Evolutionary conservation across 2,797 vertebrate species (phyloP), one percentile per base, ranked within the genome.

Genomic region (Microhierax caerulescens): DNA sequence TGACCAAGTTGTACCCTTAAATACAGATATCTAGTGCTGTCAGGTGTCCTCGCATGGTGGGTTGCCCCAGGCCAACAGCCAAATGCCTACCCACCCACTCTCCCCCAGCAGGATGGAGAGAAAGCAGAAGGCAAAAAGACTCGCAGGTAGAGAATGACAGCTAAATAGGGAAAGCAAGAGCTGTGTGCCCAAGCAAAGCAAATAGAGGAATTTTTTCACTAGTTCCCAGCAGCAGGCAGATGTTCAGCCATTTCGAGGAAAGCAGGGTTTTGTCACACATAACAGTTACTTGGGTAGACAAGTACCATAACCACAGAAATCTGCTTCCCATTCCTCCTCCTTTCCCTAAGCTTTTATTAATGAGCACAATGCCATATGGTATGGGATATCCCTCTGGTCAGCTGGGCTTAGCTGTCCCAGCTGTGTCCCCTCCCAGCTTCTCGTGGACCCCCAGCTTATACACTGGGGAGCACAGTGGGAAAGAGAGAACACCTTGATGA

Each of bases 381-480:
- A 15, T 24, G 37, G 30, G 9, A 51, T 21, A 18, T 32, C n/a
- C 16, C 48, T 47, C 59, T 69, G 43, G 19, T 57, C 25, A 84
- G 4, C 3, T 68, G 73, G 25, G 36, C 22, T 41, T 57, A 80
- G 37, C 61, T 57, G 23, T 51, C 30, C 67, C 34, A 47, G 30
- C 57, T 53, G 24, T 36, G 34, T 41, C 10, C 10, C 10, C 18
- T 88, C 8, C 12, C 30, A 59, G 27, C 18, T 67, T 22, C 28
- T 59, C 47, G 4, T 53, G 39, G 13, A 24, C 3, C 27, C 24
- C 5, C 30, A 85, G 7, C 7, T 28, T 41, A 2, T 47, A 70
- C 4, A 0, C 13, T 50, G 51, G 5, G 4, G 20, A 25, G 6
- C 13, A n/a, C 41, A 75, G 13, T 2, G 11, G 28, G 57, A 37